phyloP scores from a whole-genome alignment of 2,113 vertebrate species.

The Climacteris rufus region DNA sequence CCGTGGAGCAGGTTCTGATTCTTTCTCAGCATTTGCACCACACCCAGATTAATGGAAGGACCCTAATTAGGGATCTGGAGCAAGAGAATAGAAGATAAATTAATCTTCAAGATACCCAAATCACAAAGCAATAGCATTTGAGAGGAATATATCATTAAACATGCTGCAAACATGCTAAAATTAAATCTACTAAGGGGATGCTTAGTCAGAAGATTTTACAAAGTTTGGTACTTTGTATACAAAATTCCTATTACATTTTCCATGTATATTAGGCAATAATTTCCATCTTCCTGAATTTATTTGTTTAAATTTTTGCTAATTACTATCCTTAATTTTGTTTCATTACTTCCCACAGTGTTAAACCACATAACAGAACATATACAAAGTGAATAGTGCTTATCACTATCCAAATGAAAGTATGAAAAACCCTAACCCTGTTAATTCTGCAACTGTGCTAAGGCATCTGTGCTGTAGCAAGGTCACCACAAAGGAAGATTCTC shows the following conservation, averaged over 20 bases:
- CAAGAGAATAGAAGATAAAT: not conserved
- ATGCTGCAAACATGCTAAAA: not conserved
- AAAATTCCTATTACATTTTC: not conserved
- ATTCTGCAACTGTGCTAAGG: not conserved
- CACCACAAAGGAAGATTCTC: not conserved
- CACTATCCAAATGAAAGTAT: not conserved
- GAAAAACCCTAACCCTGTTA: not conserved
- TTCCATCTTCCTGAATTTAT: not conserved
- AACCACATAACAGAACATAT: not conserved
- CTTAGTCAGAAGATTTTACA: not conserved
- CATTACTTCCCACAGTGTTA: not conserved
- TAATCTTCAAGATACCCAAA: not conserved
- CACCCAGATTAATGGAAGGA: not conserved
- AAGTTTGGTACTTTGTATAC: not conserved
- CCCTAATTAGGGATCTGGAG: not conserved
- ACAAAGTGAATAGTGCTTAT: not conserved
- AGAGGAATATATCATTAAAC: constrained; percentile 11
- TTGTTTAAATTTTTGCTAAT: constrained; percentile 24
- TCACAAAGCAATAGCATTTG: not conserved
- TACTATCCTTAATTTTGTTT: constrained; percentile 2
- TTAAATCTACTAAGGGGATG: not conserved
- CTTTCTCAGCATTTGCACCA: not conserved
- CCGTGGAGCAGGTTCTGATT: not conserved
- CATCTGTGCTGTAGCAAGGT: not conserved
- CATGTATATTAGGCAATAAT: not conserved